Evolutionary conservation across 2,113 vertebrate species (phyloP).

Genomic region (Gulo gulo): DNA sequence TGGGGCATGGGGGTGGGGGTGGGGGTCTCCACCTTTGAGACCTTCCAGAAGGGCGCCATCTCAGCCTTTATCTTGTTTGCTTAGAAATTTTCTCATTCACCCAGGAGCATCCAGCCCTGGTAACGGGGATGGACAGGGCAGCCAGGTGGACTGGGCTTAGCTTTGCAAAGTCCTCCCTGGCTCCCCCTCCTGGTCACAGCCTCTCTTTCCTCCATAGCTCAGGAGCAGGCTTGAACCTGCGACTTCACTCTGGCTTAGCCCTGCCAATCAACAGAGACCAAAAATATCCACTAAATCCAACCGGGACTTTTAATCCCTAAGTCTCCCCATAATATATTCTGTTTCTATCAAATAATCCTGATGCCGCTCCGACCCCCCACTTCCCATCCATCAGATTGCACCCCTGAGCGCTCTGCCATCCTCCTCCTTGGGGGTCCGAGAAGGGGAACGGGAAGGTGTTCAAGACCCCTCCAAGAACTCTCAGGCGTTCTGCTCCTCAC

Average conservation of each 20-base stretch:
- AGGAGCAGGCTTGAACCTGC: rapidly evolving
- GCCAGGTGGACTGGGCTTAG: neutral
- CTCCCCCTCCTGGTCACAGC: neutral
- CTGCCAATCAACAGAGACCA: neutral
- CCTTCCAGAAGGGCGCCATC: neutral
- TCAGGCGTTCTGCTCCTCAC: neutral
- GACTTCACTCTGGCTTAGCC: neutral
- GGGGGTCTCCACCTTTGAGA: neutral
- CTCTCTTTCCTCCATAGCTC: neutral
- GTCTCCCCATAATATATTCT: rapidly evolving
- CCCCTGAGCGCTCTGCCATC: no score
- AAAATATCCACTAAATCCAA: neutral
- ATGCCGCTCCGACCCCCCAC: rapidly evolving
- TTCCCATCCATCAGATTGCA: no score
- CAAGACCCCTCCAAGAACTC: neutral
- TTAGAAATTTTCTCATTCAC: neutral
- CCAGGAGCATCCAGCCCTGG: no score
- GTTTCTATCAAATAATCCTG: neutral
- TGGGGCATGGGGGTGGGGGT: neutral
- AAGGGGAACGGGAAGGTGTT: neutral
- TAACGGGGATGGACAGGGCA: neutral
- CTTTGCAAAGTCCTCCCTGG: neutral
- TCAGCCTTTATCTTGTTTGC: neutral
- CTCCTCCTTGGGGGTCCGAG: neutral
- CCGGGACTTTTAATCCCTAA: neutral